These are phyloP conservation scores for Spodoptera picta DNA, from an alignment of 2,888 invertebrate species.

Conservation along the genomic window DNA sequence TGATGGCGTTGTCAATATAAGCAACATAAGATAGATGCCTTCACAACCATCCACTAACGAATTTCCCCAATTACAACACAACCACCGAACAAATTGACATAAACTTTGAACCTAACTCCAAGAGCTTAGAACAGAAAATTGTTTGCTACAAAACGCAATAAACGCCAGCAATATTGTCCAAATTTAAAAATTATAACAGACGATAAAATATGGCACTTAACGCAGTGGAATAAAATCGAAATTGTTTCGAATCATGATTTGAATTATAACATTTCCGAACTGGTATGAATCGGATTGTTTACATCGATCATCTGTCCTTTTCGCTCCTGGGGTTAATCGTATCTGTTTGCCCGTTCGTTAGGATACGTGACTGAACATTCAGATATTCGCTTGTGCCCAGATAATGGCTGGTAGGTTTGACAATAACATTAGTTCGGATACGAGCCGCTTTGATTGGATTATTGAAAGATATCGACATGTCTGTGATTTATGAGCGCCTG, in stretches of 20 bases:
- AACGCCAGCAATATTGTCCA: constrained; percentile 28
- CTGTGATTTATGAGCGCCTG: constrained; percentile 73
- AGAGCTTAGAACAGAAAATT: constrained; percentile 14
- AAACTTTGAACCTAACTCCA: constrained; percentile 4
- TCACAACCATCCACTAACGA: constrained; percentile 71
- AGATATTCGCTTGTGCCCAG: constrained; percentile 76
- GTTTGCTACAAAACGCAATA: constrained; percentile 1
- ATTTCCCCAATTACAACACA: constrained; percentile 49
- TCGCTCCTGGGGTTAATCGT: constrained; percentile 51
- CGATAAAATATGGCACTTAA: constrained; percentile 47
- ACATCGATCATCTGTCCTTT: constrained; percentile 68
- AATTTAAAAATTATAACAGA: constrained; percentile 53
- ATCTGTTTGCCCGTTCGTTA: constrained; percentile 54
- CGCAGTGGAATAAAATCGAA: constrained; percentile 39
- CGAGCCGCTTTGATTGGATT: constrained; percentile 83
- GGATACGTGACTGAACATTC: constrained; percentile 83
- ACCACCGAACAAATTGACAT: constrained; percentile 1
- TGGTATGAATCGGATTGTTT: constrained; percentile 68
- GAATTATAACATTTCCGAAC: constrained; percentile 54
- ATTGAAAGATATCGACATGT: constrained; percentile 83
- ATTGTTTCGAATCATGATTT: constrained; percentile 43
- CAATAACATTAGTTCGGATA: constrained; percentile 84
- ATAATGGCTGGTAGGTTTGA: constrained; percentile 83
- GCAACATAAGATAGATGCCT: constrained; percentile 80
- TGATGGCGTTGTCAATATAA: constrained; percentile 76